A percentile compares a stretch with the other conserved stretches of the same genome.
These are phyloP conservation scores for Alloplasta piceator DNA, from an alignment of 2,888 invertebrate species.

Conservation along the genomic window DNA sequence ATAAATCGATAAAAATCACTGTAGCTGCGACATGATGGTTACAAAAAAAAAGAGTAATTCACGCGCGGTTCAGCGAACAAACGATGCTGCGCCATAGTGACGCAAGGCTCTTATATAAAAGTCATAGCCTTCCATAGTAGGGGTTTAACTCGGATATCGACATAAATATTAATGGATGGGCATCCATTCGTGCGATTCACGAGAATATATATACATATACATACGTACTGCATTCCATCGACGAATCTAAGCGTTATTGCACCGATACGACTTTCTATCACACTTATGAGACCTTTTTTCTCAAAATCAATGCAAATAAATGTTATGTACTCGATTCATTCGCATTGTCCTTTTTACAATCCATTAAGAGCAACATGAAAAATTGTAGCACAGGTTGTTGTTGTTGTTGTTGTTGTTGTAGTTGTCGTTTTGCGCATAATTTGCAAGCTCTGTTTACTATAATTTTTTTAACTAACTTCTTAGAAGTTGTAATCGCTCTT, in stretches of 20 bases:
- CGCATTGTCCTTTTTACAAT: conserved; percentile 9
- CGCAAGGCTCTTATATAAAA: conserved; percentile 63
- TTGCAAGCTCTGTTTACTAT: too few relatives aligned
- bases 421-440: too few relatives aligned
- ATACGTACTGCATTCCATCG: conserved; percentile 13
- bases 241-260: conserved; percentile 42
- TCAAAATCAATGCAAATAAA: conserved; percentile 34
- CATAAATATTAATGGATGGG: conserved; percentile 66
- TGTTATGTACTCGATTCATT: neutral
- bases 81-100: conserved; percentile 62
- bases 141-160: conserved; percentile 61
- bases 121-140: conserved; percentile 64
- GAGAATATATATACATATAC: conserved; percentile 9
- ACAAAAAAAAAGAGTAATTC: conserved; percentile 43
- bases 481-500: too few relatives aligned
- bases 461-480: too few relatives aligned
- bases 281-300: conserved; percentile 21
- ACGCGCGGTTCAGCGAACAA: conserved; percentile 61
- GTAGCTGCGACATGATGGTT: neutral
- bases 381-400: too few relatives aligned
- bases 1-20: conserved; percentile 61
- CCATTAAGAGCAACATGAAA: too few relatives aligned
- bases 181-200: conserved; percentile 61
- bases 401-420: too few relatives aligned
- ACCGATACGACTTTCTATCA: conserved; percentile 34